Evolutionary conservation across 2,888 invertebrate genomes (phyloP).

Genomic region (Troglohyphantes excavatus): DNA sequence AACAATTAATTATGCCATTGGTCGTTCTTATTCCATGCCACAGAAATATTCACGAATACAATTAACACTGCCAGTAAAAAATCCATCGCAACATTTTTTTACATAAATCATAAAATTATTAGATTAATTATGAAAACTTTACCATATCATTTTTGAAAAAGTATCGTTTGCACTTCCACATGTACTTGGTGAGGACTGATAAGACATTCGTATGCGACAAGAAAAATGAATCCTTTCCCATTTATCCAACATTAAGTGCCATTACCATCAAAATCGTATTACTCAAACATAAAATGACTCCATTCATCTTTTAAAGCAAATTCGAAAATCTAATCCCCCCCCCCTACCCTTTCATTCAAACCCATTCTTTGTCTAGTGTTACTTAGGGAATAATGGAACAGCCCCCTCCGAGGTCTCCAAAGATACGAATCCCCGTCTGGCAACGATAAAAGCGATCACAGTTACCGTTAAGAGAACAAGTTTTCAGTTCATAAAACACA

Average conservation of each 20-base stretch:
- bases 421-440: not conserved
- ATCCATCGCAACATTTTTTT: too few species aligned
- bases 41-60: too few species aligned
- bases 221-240: not conserved
- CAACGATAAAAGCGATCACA: conserved; percentile 48
- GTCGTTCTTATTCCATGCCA: too few species aligned
- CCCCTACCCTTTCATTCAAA: not conserved
- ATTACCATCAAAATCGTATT: conserved; percentile 32
- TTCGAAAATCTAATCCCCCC: conserved; percentile 10
- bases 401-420: not conserved
- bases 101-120: too few species aligned
- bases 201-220: not conserved
- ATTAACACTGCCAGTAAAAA: too few species aligned
- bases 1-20: too few species aligned
- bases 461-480: conserved; percentile 23
- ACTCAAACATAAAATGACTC: conserved; percentile 4
- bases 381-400: conserved; percentile 13
- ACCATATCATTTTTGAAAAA: too few species aligned
- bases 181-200: too few species aligned
- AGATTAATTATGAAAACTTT: too few species aligned
- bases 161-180: too few species aligned
- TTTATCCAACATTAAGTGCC: conserved; percentile 27
- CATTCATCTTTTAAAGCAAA: conserved; percentile 8
- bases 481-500: conserved; percentile 14
- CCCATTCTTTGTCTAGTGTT: conserved; percentile 10